These are phyloP conservation scores for Erebia aethiops DNA, from an alignment of 2,888 invertebrate genomes.

Conservation along the genomic window DNA sequence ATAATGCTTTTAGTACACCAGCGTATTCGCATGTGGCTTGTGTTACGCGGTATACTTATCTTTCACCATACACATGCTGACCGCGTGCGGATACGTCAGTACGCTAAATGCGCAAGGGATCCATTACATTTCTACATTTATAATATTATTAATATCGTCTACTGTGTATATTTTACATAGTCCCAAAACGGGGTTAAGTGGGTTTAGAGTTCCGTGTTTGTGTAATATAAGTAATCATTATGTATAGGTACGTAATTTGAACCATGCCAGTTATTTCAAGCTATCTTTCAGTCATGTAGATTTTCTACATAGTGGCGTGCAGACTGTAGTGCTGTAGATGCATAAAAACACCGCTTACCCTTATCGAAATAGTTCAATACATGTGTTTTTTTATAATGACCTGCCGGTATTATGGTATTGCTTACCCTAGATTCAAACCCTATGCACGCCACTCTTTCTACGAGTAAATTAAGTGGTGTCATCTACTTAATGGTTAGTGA, in stretches of 20 bases:
- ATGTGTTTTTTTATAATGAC: no score
- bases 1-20: no score
- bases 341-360: no score
- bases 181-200: conserved; percentile 37
- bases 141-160: conserved; percentile 35
- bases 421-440: no score
- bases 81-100: no score
- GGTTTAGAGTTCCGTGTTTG: conserved; percentile 37
- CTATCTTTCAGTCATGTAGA: conserved; percentile 32
- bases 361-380: no score
- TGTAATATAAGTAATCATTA: conserved; percentile 42
- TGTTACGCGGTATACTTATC: no score
- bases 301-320: no score
- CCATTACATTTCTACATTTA: conserved; percentile 45
- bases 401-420: no score
- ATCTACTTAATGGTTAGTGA: conserved; percentile 36
- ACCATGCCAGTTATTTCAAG: conserved; percentile 44
- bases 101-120: conserved; percentile 12
- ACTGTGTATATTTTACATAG: conserved; percentile 22
- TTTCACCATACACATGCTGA: no score
- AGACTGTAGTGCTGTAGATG: no score
- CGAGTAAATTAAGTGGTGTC: conserved; percentile 43
- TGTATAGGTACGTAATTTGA: conserved; percentile 65
- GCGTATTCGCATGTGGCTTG: no score
- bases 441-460: conserved; percentile 25